phyloP scores from a whole-genome alignment of 1,140 invertebrate genomes.

The Trachelipus rathkii region DNA sequence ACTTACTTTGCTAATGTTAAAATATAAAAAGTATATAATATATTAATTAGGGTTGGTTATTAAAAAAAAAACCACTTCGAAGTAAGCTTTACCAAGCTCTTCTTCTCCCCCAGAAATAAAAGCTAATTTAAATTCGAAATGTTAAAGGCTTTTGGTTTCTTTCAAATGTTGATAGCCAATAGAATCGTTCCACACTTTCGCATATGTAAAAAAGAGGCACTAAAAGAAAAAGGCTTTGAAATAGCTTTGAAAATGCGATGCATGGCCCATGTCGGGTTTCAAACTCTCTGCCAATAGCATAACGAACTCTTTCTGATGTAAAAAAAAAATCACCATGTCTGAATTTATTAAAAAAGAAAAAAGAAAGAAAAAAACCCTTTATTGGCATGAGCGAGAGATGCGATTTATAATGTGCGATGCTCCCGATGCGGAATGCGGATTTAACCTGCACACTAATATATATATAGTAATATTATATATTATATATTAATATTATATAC shows the following conservation, averaged over 20 bases:
- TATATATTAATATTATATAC: too few species aligned
- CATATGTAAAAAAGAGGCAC: not conserved
- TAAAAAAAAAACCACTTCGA: too few species aligned
- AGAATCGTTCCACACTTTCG: not conserved
- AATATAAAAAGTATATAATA: too few species aligned
- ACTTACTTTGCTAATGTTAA: too few species aligned
- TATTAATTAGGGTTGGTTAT: too few species aligned
- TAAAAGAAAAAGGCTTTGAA: not conserved
- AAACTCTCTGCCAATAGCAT: not conserved
- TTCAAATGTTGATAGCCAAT: slow-evolving; percentile 6
- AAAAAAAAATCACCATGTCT: slow-evolving; percentile 13
- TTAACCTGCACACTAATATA: too few species aligned
- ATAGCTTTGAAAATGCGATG: not conserved
- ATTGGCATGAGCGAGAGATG: not conserved
- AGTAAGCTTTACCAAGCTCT: not conserved
- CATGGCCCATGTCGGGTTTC: not conserved
- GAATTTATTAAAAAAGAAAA: not conserved
- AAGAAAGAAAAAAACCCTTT: not conserved
- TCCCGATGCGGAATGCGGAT: too few species aligned
- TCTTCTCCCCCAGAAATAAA: slow-evolving; percentile 1
- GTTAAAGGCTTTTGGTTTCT: not conserved
- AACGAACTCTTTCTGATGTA: not conserved
- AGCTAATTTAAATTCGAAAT: not conserved
- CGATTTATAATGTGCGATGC: too few species aligned
- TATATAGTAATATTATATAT: too few species aligned